phyloP scores from a whole-genome alignment of 2,888 invertebrate species.

The Drosophila monieri region DNA sequence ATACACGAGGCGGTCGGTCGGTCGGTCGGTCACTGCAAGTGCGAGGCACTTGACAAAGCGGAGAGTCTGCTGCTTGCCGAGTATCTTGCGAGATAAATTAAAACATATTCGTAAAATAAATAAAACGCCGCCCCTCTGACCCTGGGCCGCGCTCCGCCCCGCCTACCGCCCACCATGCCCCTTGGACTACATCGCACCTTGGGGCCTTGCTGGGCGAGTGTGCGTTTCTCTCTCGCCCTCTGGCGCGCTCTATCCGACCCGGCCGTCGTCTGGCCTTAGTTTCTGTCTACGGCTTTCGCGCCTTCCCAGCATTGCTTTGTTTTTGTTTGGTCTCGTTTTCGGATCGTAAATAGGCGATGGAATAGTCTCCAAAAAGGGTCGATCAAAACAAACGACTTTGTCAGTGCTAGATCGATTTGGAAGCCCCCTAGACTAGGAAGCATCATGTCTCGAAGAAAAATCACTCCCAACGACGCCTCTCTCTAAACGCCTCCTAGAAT shows the following conservation, averaged over 20 bases:
- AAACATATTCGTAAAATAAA: slow-evolving; percentile 75
- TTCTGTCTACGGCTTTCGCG: slow-evolving; percentile 2
- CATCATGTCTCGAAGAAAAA: slow-evolving; percentile 26
- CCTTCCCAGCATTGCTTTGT: slow-evolving; percentile 11
- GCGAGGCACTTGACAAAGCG: slow-evolving; percentile 44
- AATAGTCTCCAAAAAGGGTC: slow-evolving; percentile 37
- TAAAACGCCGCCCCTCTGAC: slow-evolving; percentile 43
- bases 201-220: background rate
- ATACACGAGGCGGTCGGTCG: slow-evolving; percentile 29
- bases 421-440: slow-evolving; percentile 1
- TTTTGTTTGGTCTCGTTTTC: slow-evolving; percentile 34
- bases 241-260: background rate
- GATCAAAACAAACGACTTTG: slow-evolving; percentile 29
- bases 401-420: slow-evolving; percentile 26
- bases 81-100: slow-evolving; percentile 69
- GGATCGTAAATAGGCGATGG: slow-evolving; percentile 40
- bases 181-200: slow-evolving; percentile 3
- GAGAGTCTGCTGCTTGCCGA: slow-evolving; percentile 3
- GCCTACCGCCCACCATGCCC: background rate
- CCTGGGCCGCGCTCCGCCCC: background rate
- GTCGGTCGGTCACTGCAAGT: slow-evolving; percentile 41
- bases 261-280: slow-evolving; percentile 43
- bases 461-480: slow-evolving; percentile 12
- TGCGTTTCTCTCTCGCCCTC: slow-evolving; percentile 8
- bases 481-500: slow-evolving; percentile 26